These are phyloP conservation scores for Archilochus colubris DNA, from an alignment of 2,113 vertebrate genomes.

Conservation along the genomic window DNA sequence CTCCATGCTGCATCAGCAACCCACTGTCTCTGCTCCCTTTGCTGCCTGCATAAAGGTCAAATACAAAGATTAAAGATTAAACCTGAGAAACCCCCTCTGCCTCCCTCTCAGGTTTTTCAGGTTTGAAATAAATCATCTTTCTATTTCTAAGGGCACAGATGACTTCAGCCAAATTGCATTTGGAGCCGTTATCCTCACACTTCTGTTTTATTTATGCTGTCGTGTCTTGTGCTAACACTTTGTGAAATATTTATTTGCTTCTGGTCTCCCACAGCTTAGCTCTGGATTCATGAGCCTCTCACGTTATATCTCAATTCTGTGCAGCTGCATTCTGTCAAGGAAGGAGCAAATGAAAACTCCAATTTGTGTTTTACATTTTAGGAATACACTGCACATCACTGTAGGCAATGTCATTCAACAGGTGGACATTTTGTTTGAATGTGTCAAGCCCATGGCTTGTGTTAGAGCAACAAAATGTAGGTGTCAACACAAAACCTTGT, in stretches of 20 bases:
- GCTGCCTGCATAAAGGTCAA: slow-evolving; percentile 27
- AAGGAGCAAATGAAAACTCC: slow-evolving; percentile 21
- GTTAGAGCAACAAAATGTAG: not conserved
- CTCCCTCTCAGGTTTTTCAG: not conserved
- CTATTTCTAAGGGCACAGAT: slow-evolving; percentile 63
- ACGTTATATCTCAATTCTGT: slow-evolving; percentile 6
- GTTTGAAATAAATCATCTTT: slow-evolving; percentile 67
- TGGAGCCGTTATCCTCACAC: slow-evolving; percentile 44
- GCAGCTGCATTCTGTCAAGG: slow-evolving; percentile 52
- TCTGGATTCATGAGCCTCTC: slow-evolving; percentile 48
- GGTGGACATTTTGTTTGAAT: not conserved
- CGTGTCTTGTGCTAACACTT: slow-evolving; percentile 57
- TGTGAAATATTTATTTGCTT: slow-evolving; percentile 75
- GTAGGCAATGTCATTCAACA: not conserved
- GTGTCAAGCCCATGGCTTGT: not conserved
- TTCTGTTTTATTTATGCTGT: slow-evolving; percentile 68
- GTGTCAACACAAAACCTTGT: not conserved
- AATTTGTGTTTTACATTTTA: slow-evolving; percentile 25
- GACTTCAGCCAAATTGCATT: slow-evolving; percentile 71
- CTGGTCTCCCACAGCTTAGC: slow-evolving; percentile 48
- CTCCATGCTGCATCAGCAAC: not conserved
- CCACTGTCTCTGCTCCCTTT: not conserved
- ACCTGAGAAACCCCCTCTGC: not conserved
- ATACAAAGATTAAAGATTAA: slow-evolving; percentile 25
- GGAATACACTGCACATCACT: not conserved